Evolutionary conservation across 2,888 invertebrate genomes (phyloP).

Genomic region (Pegoplata infirma): DNA sequence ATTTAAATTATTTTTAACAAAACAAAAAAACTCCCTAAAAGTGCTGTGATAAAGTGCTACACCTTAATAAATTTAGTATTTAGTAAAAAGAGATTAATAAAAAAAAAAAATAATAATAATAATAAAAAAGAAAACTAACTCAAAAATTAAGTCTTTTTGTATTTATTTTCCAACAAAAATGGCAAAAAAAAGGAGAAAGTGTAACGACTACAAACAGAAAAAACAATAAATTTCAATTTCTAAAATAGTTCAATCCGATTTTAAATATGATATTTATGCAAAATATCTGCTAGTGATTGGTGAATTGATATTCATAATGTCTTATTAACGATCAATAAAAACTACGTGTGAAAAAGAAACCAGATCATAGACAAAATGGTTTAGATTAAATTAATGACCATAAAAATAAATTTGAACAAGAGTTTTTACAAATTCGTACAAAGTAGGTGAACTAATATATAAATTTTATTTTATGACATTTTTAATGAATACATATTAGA

Average conservation of each 20-base stretch:
- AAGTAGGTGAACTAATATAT: too few species aligned
- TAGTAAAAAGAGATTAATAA: not conserved
- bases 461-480: too few species aligned
- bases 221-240: not conserved
- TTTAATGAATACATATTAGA: too few species aligned
- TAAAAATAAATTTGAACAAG: too few species aligned
- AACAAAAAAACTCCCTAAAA: slow-evolving; percentile 10
- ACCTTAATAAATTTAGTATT: not conserved
- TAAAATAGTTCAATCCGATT: not conserved
- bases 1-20: slow-evolving; percentile 28
- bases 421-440: too few species aligned
- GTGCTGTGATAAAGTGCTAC: slow-evolving; percentile 61
- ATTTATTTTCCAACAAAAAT: not conserved
- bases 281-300: not conserved
- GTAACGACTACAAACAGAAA: not conserved
- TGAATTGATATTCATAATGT: not conserved
- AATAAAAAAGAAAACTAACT: not conserved
- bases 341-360: not conserved
- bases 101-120: not conserved
- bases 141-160: not conserved
- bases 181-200: not conserved
- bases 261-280: not conserved
- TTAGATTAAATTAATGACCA: too few species aligned
- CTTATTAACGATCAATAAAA: not conserved
- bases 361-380: not conserved